Evolutionary conservation across 2,113 vertebrate genomes (phyloP).

Genomic region (Siphamia tubifer): DNA sequence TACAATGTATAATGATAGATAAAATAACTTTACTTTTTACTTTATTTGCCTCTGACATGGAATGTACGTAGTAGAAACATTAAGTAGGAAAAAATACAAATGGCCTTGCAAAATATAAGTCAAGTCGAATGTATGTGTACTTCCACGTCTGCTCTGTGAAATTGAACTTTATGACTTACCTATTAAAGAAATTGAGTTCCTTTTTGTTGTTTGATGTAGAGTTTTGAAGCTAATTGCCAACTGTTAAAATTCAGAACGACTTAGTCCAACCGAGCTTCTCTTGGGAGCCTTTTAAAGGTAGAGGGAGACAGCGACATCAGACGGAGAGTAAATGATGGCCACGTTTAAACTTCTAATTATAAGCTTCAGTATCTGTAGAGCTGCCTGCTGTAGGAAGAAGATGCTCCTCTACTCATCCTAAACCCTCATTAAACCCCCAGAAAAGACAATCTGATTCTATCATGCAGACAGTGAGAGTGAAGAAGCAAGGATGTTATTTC

Average conservation of each 20-base stretch:
- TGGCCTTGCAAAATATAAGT: too few relatives aligned
- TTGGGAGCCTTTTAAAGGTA: neutral
- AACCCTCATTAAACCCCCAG: slow-evolving; percentile 30
- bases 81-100: too few relatives aligned
- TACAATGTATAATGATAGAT: too few relatives aligned
- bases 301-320: slow-evolving; percentile 6
- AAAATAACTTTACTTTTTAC: too few relatives aligned
- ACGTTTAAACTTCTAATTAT: slow-evolving; percentile 36
- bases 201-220: neutral
- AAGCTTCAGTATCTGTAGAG: slow-evolving; percentile 1
- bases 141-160: too few relatives aligned
- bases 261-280: neutral
- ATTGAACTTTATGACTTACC: too few relatives aligned
- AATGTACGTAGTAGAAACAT: too few relatives aligned
- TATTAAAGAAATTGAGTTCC: neutral
- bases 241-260: neutral
- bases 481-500: neutral
- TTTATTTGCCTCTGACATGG: too few relatives aligned
- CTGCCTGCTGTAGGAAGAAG: slow-evolving; percentile 4
- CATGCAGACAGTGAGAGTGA: neutral
- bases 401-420: slow-evolving; percentile 15
- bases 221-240: neutral
- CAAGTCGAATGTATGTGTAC: too few relatives aligned
- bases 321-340: slow-evolving; percentile 13
- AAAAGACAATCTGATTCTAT: slow-evolving; percentile 20